Evolutionary conservation across 2,888 invertebrate genomes (phyloP), one percentile per base, ranked within the genome.

Genomic region (Volucella zonaria): DNA sequence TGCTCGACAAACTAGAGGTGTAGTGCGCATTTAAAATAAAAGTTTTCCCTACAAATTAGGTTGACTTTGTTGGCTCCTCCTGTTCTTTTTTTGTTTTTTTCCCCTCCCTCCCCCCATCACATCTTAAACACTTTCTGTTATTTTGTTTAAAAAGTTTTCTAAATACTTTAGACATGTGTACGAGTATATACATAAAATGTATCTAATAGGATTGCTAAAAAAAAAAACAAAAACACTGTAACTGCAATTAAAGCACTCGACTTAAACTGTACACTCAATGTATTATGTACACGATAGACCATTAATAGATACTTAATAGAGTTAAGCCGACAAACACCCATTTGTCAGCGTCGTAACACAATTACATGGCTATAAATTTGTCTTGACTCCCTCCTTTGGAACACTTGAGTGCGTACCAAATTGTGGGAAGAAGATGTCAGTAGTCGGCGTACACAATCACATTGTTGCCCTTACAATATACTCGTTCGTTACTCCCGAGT

Each of bases 271-370:
- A 68, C 38, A 52, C 64, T 75, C 71, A 70, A 75, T 75, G 83
- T 54, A 61, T 71, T 51, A 74, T 76, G 14, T 49, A 71, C 74
- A 78, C 67, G 73, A 66, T 77, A 78, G 38, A 40, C 67, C 80
- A 87, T 87, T 87, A 87, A 87, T 87, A 85, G 86, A 86, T 87
- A 87, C 82, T 87, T 87, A 87, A 88, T 87, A 54, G 81, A 87
- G 86, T 87, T 86, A 87, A 87, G 80, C 80, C 75, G 80, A 76
- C 80, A 86, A 87, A 87, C 82, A 82, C 81, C 86, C 87, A 87
- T 87, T 87, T 87, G 85, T 87, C 87, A 87, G 87, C 87, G 87
- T 87, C 87, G 86, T 83, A 73, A 82, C 78, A 81, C 87, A 87
- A 87, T 87, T 86, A 87, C 86, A 87, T 80, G 74, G 85, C 86